phyloP scores from a whole-genome alignment of 2,113 vertebrate genomes.

The Solenodon paradoxus region DNA sequence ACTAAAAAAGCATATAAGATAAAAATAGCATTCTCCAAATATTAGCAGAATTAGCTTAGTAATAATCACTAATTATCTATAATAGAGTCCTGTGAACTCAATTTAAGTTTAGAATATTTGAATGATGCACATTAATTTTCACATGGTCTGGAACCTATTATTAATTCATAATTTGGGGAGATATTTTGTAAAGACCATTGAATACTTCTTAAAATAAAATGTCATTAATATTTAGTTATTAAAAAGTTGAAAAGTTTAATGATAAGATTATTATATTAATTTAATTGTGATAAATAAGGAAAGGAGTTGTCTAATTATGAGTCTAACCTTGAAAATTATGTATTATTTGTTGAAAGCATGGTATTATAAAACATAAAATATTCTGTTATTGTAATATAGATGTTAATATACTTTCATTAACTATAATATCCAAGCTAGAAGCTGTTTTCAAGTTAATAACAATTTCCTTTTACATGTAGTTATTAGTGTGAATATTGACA shows the following conservation, averaged over 20 bases:
- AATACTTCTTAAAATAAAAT: conserved; percentile 49
- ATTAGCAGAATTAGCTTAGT: conserved; percentile 41
- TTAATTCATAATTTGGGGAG: conserved; percentile 10
- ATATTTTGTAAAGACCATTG: background rate
- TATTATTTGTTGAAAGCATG: conserved; percentile 57
- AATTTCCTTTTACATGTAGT: conserved; percentile 39
- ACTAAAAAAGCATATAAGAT: background rate
- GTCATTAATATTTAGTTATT: conserved; percentile 38
- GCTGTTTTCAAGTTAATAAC: conserved; percentile 67
- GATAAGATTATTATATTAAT: background rate
- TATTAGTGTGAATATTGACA: conserved; percentile 58
- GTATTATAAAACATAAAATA: conserved; percentile 64
- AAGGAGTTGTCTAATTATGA: conserved; percentile 59
- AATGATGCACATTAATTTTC: background rate
- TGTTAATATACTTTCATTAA: conserved; percentile 71
- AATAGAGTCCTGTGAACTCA: background rate
- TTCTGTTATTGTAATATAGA: conserved; percentile 67
- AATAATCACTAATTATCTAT: conserved; percentile 22
- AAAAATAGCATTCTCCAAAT: conserved; percentile 25
- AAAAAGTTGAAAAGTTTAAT: background rate
- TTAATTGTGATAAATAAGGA: background rate
- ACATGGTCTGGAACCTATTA: background rate
- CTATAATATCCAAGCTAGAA: conserved; percentile 74
- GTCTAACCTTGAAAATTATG: conserved; percentile 35
- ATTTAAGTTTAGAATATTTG: background rate